Base-by-base conservation (phyloP, 2,113 vertebrate species). In the Lota lota region DNA sequence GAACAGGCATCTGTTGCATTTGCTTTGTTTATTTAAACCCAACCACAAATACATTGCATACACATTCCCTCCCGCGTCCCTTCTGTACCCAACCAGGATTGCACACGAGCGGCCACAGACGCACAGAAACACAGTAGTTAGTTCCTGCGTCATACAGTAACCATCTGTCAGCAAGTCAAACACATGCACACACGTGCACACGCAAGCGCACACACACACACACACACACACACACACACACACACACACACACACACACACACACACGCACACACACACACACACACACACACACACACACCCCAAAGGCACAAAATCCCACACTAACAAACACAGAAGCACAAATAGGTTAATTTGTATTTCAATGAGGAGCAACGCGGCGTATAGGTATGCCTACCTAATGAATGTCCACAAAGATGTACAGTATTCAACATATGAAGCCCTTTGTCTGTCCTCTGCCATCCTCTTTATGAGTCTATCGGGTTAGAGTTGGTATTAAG, bases 111-210 rank as follows among this genome's bases (percentile, higher is more conserved):
- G 40, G 40, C 40, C 75, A 73, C 61, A 86, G 58, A 85, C 73
- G 65, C 74, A 79, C 66, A 81, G 71, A 88, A 83, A 84, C 84
- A 77, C 79, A 77, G 79, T 83, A 79, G 83, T 85, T 85, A 79
- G 84, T 75, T 86, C 77, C 78, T 87, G 81, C 82, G 83, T 87
- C 87, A 89, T 83, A 81, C 83, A 82, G 73, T 80, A 82, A 83
- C 88, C 88, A 90, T 90, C 88, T 90, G 89, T 91, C 83, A 76
- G 78, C 65, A 77, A 73, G 67, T 63, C 78, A 84, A 75, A 81
- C 78, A 72, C 54, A 51, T 33, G 54, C 66, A 47, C 18, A 68
- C 66, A 68, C 66, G 58, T 24, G n/a, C 54, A 68, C 66, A 68
- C 19, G 47, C 17, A 18, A 5, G 18, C 53, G 18, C 3, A 56